Base-by-base conservation (phyloP, 2,797 vertebrate species). In the Eupleurogrammus muticus region DNA sequence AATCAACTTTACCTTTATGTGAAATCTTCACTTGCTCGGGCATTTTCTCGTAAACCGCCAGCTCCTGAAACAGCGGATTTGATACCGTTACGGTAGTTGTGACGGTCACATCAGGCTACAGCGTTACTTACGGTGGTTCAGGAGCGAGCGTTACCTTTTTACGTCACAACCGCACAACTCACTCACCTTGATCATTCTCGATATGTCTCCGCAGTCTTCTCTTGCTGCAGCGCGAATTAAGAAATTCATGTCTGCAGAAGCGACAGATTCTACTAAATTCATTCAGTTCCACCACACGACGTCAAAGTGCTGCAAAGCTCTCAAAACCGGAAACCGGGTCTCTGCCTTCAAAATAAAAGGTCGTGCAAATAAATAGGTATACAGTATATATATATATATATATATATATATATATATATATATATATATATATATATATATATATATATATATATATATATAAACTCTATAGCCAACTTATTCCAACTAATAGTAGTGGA, bases 41-140 rank as follows among this genome's bases (percentile, higher is more conserved):
- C 94, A 93, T 92, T 2, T 94, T 93, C 69, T 92, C 94, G 90
- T 75, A 93, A 40, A 92, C 83, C 0, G 94, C 92, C 78, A 95
- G 73, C 23, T 95, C 94, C 94, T 94, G 70, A n/a, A 77, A 74
- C 35, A 44, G 0, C 0, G 11, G 0, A 5, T 55, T 47, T n/a
- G 17, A 54, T 24, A 17, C 42, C 0, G 21, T 66, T 2, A 59
- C 1, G 38, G 38, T 11, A 0, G 9, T 40, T 14, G 16, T 40
- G 4, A 14, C 11, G n/a, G n/a, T n/a, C 9, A n/a, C 5, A 4
- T 14, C 7, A 13, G 40, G 28, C 12, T 28, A 5, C 10, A 10
- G 35, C 1, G 2, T 6, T 12, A 11, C 40, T 16, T 16, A 38
- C n/a, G n/a, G n/a, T n/a, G n/a, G n/a, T 9, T 46, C 7, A 35